phyloP scores from a whole-genome alignment of 2,888 invertebrate genomes.

The Hydrotaea diabolus region DNA sequence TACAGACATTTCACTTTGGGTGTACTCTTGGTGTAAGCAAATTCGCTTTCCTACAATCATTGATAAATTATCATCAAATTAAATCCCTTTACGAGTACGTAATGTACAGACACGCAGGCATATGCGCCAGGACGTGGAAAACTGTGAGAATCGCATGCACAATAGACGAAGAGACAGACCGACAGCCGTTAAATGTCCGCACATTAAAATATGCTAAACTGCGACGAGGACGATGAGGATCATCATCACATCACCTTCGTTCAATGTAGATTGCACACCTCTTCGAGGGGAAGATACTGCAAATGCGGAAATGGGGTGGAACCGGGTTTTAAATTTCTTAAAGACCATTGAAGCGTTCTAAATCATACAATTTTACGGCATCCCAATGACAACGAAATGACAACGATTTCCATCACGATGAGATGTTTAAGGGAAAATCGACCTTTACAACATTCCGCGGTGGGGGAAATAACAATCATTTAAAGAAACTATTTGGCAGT shows the following conservation, averaged over 20 bases:
- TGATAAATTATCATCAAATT: background rate
- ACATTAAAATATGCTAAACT: constrained; percentile 45
- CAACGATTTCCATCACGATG: background rate
- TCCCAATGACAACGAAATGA: background rate
- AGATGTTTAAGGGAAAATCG: background rate
- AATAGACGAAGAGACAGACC: constrained; percentile 33
- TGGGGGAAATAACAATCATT: background rate
- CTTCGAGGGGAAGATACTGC: background rate
- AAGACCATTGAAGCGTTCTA: constrained; percentile 34
- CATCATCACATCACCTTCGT: constrained; percentile 28
- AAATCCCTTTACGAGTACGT: background rate
- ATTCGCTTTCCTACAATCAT: background rate
- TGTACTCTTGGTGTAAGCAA: background rate
- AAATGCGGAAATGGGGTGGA: constrained; percentile 57
- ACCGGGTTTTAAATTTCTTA: constrained; percentile 52
- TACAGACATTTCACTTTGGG: background rate
- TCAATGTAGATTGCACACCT: background rate
- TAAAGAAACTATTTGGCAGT: background rate
- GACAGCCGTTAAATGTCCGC: constrained; percentile 38
- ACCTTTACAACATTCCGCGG: background rate
- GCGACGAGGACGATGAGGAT: constrained; percentile 35
- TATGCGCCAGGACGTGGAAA: background rate
- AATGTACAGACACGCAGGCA: too few relatives aligned
- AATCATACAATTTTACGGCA: background rate
- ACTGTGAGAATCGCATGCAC: constrained; percentile 46